Evolutionary conservation across 2,888 invertebrate species (phyloP), one percentile per base, ranked within the genome.

Genomic region (Sipunculus nudus): DNA sequence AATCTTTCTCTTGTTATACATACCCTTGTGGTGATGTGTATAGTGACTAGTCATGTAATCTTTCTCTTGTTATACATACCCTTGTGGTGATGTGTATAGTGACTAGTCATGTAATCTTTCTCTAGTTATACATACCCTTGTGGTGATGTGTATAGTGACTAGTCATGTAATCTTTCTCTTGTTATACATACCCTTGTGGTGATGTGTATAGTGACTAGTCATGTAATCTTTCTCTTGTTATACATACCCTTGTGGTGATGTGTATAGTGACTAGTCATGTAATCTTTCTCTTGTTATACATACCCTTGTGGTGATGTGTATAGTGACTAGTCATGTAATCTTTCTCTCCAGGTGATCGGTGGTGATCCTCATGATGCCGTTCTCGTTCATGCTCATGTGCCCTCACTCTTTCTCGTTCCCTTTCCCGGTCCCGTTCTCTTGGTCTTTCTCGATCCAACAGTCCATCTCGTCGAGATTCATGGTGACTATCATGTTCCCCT

Each of bases 391-490:
- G 29, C 61, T 43, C 32, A 19, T 26, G 45, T 48, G 61, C 67
- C 32, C 59, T 47, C 58, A 70, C 63, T 50, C 53, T 46, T 32
- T 63, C 48, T 68, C 68, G 25, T 67, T 66, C 59, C 67, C 72
- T 53, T 73, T 67, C 72, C 67, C 55, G 88, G 75, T 86, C 80
- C 77, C 86, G 87, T 77, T 86, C 87, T 65, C 85, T 87, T 75
- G 87, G 87, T 59, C 87, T 84, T 75, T 88, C 85, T 50, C 86
- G 81, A 65, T 88, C 88, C 75, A 87, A 87, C 71, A 89, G 88
- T 60, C 87, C 84, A 53, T 38, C 38, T 38, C 38, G 38, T 19
- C 56, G 8, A n/a, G 16, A 5, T 19, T 56, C 50, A 4, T 56
- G 13, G 13, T 38, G 13, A 38, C 38, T 38, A 16, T 38, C n/a